Base-by-base conservation (phyloP, 2,888 invertebrate species). In the Xylophagus ater region DNA sequence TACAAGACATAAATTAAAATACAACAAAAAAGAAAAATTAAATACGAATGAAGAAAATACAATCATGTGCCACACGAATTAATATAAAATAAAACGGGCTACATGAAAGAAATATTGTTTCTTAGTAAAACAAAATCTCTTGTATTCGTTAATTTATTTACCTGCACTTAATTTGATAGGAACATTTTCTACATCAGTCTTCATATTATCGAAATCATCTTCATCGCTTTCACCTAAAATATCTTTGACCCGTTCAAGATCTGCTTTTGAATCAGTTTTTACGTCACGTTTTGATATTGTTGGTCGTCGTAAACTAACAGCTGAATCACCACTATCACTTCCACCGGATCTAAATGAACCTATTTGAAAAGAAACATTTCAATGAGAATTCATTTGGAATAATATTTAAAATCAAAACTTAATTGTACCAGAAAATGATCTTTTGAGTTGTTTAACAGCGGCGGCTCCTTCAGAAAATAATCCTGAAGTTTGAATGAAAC, bases 401-500 rank as follows among this genome's bases (percentile, higher is more conserved):
- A n/a, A n/a, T n/a, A n/a, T n/a, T n/a, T n/a, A n/a, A n/a, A n/a
- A n/a, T n/a, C n/a, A n/a, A n/a, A n/a, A n/a, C n/a, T 14, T 24
- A 4, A n/a, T 25, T 18, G 7, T 24, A 36, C 35, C 29, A 25
- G 31, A 31, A 6, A 21, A 18, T 9, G 32, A 3, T 18, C 21
- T 8, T 20, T 29, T 38, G 2, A 23, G 12, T n/a, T n/a, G n/a
- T n/a, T n/a, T 51, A 2, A 53, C 43, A 2, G 55, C 55, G 2
- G 60, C 65, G 8, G 60, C 61, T 15, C 65, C 65, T 38, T 64
- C 65, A 1, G 65, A 65, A 40, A 65, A 63, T 1, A 65, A 53
- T 4, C 65, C 65, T 2, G 59, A 47, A 0, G 63, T 62, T 48
- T 64, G 63, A 19, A 65, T 57, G 1, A 64, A 48, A 4, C 51